Evolutionary conservation across 2,797 vertebrate genomes (phyloP).

Genomic region (Danio albolineatus): DNA sequence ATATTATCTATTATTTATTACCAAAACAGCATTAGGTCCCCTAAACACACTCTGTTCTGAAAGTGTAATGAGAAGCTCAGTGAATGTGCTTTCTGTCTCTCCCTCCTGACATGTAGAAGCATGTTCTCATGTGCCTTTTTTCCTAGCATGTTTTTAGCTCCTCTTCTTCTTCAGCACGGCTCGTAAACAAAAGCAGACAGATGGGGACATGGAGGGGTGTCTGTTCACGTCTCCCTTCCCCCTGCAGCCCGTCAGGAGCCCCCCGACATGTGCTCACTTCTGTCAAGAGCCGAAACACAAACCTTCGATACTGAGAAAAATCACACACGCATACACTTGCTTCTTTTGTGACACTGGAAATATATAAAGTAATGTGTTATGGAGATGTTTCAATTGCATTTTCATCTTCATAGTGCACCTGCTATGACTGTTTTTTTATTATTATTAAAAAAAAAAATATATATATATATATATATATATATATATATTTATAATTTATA

Average conservation of each 20-base stretch:
- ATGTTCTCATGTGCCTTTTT: constrained; percentile 9
- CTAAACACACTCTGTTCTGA: too few species aligned
- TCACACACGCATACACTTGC: neutral
- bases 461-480: too few species aligned
- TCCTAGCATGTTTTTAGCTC: constrained; percentile 19
- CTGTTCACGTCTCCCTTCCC: constrained; percentile 9
- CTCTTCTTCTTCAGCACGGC: neutral
- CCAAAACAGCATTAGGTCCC: too few species aligned
- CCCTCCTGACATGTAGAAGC: constrained; percentile 26
- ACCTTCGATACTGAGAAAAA: constrained; percentile 25
- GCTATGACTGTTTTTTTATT: too few species aligned
- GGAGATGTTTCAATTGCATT: too few species aligned
- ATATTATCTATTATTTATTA: too few species aligned
- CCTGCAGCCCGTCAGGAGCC: constrained; percentile 28
- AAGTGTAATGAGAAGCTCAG: neutral
- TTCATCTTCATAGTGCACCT: too few species aligned
- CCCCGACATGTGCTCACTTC: constrained; percentile 44
- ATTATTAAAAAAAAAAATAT: too few species aligned
- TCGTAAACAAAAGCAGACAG: constrained; percentile 40
- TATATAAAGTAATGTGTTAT: too few species aligned
- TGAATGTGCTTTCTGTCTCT: neutral
- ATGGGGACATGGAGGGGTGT: constrained; percentile 45
- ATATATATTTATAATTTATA: too few species aligned
- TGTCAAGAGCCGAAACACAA: constrained; percentile 20
- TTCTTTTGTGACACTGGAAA: too few species aligned